Evolutionary conservation across 2,888 invertebrate species (phyloP), one percentile per base, ranked within the genome.

Genomic region (Agapostemon virescens): DNA sequence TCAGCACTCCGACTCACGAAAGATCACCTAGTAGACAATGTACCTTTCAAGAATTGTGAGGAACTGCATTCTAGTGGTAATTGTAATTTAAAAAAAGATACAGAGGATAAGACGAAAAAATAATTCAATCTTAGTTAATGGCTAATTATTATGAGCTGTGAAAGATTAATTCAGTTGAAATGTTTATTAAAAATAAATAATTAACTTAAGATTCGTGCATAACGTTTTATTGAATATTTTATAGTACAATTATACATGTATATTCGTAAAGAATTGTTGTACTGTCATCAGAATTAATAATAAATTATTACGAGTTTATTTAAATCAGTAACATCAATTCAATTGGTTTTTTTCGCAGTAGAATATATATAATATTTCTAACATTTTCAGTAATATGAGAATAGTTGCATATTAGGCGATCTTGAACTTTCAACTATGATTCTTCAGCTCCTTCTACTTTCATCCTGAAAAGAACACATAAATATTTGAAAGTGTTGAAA

Each of bases 11-110:
- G 92, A 85, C 94, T 96, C 79, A 95, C 94, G 33, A 91, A 94
- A 75, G 95, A 96, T 75, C n/a, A 95, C 94, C 94, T 94, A 90
- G 86, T 95, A 70, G 95, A 96, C 42, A 97, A 97, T 92, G 93
- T 95, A 5, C 94, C 95, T 2, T 83, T 74, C n/a, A 68, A 73
- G 5, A 78, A 81, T 55, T 15, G 74, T 66, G 64, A 52, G 61
- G 68, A 66, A 52, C 49, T 66, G 63, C 13, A 20, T 9, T 58
- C 36, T 64, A 64, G 30, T 6, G 17, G 52, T 23, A 55, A 42
- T 33, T 17, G 23, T 61, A 36, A 45, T 17, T 36, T 11, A 42
- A 71, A 52, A 38, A 73, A 42, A 20, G 38, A 52, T 40, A 36
- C 64, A 2, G 64, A 81, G n/a, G 17, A 74, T 49, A 76, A 64